These are phyloP conservation scores for Salarias fasciatus DNA, from an alignment of 2,797 vertebrate genomes.

Conservation along the genomic window DNA sequence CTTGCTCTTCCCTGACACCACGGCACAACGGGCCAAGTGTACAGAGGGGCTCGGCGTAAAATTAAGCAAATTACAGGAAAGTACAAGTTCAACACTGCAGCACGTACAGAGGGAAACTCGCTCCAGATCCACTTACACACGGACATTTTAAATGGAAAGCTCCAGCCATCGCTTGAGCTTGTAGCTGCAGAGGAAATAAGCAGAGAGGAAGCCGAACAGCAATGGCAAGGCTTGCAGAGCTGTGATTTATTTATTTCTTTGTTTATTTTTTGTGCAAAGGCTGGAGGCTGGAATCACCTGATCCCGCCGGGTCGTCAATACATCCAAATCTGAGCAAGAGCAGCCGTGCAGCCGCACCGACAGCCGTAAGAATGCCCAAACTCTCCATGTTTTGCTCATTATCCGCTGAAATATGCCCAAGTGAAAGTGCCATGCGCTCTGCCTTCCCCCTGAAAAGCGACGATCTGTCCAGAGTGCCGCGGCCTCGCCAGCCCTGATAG, in stretches of 20 bases:
- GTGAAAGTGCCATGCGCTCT: constrained; percentile 36
- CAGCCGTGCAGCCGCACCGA: constrained; percentile 29
- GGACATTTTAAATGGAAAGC: constrained; percentile 21
- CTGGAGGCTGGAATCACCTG: constrained; percentile 47
- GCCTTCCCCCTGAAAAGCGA: constrained; percentile 19
- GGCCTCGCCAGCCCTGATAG: constrained; percentile 27
- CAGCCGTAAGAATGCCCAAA: constrained; percentile 28
- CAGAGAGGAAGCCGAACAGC: constrained; percentile 16
- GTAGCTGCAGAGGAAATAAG: constrained; percentile 31
- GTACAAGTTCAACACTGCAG: constrained; percentile 50
- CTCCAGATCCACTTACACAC: constrained; percentile 2
- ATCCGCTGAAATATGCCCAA: constrained; percentile 39
- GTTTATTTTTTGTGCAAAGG: constrained; percentile 26
- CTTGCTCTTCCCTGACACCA: constrained; percentile 54
- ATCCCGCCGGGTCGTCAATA: constrained; percentile 47
- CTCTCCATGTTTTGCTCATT: constrained; percentile 44
- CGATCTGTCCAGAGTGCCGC: constrained; percentile 42
- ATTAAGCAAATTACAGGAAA: constrained; percentile 35
- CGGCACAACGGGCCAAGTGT: constrained; percentile 55
- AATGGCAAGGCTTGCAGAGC: constrained; percentile 23
- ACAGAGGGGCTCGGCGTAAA: constrained; percentile 33
- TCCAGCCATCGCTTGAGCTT: constrained; percentile 28
- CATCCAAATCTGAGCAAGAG: constrained; percentile 29
- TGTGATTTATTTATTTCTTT: not conserved
- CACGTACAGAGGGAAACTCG: constrained; percentile 18